These are phyloP conservation scores for Leucophenga maculata DNA, from an alignment of 2,888 invertebrate genomes.

Conservation along the genomic window DNA sequence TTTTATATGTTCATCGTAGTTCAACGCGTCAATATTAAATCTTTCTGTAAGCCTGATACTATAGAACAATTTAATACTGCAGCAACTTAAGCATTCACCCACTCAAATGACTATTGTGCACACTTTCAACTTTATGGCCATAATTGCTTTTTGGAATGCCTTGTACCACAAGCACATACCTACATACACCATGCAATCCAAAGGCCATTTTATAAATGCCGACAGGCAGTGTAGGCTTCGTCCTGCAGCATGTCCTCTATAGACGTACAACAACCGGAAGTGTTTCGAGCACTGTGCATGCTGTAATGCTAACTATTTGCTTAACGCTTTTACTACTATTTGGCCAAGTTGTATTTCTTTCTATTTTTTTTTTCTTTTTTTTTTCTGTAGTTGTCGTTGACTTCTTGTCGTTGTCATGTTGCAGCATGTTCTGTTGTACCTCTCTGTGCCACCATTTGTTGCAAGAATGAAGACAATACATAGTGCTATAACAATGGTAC, in stretches of 20 bases:
- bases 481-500: background rate
- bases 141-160: conserved; percentile 39
- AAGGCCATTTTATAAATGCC: conserved; percentile 1
- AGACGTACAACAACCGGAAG: conserved; percentile 27
- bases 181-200: background rate
- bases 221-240: conserved; percentile 7
- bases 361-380: conserved; percentile 14
- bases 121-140: conserved; percentile 35
- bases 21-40: too few species aligned
- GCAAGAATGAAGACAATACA: background rate
- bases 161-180: conserved; percentile 28
- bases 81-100: background rate
- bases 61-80: too few species aligned
- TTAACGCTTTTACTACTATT: conserved; percentile 25
- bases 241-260: background rate
- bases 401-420: conserved; percentile 9
- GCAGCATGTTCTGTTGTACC: background rate
- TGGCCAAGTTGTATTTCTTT: conserved; percentile 1
- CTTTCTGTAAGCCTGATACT: too few species aligned
- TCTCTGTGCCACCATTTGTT: background rate
- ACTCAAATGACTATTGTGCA: conserved; percentile 11
- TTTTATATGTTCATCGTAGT: too few species aligned
- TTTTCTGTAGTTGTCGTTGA: conserved; percentile 13
- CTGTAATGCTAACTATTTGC: conserved; percentile 32
- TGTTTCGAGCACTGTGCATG: conserved; percentile 22